Conservation (phyloP, 2,888 invertebrate genomes). For the Temnothorax unifasciatus region DNA sequence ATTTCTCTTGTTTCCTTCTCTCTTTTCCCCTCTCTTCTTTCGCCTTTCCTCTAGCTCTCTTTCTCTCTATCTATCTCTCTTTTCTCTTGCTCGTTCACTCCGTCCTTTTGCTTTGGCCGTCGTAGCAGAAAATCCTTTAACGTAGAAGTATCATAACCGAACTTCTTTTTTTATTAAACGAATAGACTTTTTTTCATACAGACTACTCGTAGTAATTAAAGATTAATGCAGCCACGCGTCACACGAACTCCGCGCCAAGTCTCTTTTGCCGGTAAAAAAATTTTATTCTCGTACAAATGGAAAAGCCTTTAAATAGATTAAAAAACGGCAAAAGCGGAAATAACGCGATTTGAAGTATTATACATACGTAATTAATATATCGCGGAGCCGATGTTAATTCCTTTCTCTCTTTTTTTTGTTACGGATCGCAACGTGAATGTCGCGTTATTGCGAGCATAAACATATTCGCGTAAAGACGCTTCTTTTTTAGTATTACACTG, state of each 20-base stretch:
- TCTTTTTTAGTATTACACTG: not conserved
- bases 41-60: not conserved
- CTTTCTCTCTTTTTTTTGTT: not conserved
- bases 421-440: not conserved
- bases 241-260: not conserved
- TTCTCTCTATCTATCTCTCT: not conserved
- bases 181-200: conserved; percentile 8
- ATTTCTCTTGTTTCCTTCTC: not conserved
- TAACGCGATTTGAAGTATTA: conserved; percentile 12
- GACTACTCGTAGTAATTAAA: conserved; percentile 29
- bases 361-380: conserved; percentile 15
- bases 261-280: not conserved
- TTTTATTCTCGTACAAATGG: conserved; percentile 7
- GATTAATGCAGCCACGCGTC: conserved; percentile 29
- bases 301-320: conserved; percentile 7
- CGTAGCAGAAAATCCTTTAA: conserved; percentile 33
- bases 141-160: not conserved
- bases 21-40: not conserved
- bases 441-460: not conserved
- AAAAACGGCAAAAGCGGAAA: not conserved
- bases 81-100: not conserved
- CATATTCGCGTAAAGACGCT: not conserved
- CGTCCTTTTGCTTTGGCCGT: not conserved
- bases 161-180: conserved; percentile 35
- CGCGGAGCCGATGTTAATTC: not conserved